phyloP scores from a whole-genome alignment of 2,797 vertebrate species.

The Typhlichthys subterraneus region DNA sequence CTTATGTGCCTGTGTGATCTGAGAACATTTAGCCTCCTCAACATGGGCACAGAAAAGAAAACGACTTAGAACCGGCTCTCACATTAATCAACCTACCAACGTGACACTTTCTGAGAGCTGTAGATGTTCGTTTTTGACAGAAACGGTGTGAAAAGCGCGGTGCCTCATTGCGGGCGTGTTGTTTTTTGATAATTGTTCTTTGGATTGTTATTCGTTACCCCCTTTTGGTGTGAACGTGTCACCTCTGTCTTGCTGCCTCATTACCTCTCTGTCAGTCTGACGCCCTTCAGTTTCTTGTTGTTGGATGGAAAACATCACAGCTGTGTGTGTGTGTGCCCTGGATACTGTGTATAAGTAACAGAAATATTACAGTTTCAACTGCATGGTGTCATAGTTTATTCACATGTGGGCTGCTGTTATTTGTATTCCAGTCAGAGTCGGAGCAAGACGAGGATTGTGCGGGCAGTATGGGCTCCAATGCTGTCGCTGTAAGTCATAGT shows the following conservation, averaged over 20 bases:
- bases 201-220: conserved; percentile 64
- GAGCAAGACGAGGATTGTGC: conserved; percentile 78
- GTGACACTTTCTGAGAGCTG: conserved; percentile 29
- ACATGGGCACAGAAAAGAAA: conserved; percentile 20
- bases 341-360: too few species aligned
- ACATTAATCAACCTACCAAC: conserved; percentile 61
- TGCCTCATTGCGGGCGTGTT: conserved; percentile 29
- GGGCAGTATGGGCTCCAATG: conserved; percentile 70
- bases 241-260: conserved; percentile 48
- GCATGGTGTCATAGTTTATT: background rate
- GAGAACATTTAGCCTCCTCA: conserved; percentile 66
- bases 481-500: conserved; percentile 75
- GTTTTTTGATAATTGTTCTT: conserved; percentile 61
- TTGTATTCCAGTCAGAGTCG: conserved; percentile 71
- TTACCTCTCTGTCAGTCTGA: conserved; percentile 54
- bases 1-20: conserved; percentile 52
- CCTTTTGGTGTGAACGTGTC: conserved; percentile 51
- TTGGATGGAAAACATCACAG: conserved; percentile 44
- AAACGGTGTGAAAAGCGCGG: conserved; percentile 30
- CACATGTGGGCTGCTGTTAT: conserved; percentile 4
- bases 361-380: background rate
- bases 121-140: conserved; percentile 21
- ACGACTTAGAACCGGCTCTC: conserved; percentile 18
- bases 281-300: conserved; percentile 52
- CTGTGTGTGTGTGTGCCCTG: conserved; percentile 22